Evolutionary conservation across 2,797 vertebrate genomes (phyloP), one percentile per base, ranked within the genome.

Genomic region (Poliocrania exsul): DNA sequence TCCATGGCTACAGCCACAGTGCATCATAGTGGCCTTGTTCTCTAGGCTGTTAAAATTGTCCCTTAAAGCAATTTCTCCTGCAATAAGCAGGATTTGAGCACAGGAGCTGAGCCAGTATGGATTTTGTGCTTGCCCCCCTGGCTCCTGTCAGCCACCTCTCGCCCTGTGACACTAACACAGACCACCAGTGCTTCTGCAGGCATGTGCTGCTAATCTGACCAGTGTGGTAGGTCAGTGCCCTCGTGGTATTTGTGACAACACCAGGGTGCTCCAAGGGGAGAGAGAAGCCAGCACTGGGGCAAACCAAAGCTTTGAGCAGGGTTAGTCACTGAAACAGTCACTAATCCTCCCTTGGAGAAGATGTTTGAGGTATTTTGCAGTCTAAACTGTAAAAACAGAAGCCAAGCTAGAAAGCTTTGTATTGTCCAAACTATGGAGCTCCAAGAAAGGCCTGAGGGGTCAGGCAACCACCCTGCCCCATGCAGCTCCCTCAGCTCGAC

Each of bases 1-100:
- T 57, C 37, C 13, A 4, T 10, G 70, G 51, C 66, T 88, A 28
- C 37, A 44, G 67, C 23, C 40, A 42, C 42, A 57, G 18, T 3
- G 9, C 6, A 23, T 29, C 9, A 0, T 0, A 8, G 53, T 15
- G 51, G 49, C 51, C 46, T 31, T 8, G 13, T 25, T 16, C 31
- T 72, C 46, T 2, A 1, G 26, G 33, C 79, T 67, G 15, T 35
- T 49, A 15, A 6, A n/a, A 20, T 15, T 61, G 13, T 58, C 40
- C 33, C 31, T 74, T 77, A 81, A 78, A 70, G 91, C 81, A n/a
- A 50, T 72, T 25, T 11, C 17, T 70, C 35, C 40, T 14, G 6
- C 7, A 31, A 26, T 38, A 28, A 77, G 94, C 47, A 51, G 72
- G n/a, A 46, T 66, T 16, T 38, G 44, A 81, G 12, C 29, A 5